A percentile compares a stretch with the other conserved stretches of the same genome.
phyloP scores from a whole-genome alignment of 2,888 invertebrate species.

The Drosophila nr. perissopoda region DNA sequence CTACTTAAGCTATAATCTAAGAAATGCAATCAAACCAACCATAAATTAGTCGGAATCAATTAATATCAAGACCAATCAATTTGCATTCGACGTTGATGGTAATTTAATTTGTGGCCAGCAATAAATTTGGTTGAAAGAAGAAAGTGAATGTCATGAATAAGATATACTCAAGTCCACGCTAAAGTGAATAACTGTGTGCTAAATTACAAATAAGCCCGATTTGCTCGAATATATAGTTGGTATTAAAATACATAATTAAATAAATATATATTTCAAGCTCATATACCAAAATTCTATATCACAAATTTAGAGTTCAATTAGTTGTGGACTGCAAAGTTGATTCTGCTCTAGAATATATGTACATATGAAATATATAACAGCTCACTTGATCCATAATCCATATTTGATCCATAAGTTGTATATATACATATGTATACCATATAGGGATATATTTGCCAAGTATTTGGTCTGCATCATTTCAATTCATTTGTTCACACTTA shows the following conservation, averaged over 20 bases:
- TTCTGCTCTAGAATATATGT: too few relatives aligned
- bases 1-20: constrained; percentile 9
- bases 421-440: not conserved
- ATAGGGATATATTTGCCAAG: not conserved
- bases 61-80: constrained; percentile 39
- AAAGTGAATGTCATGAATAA: constrained; percentile 12
- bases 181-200: not conserved
- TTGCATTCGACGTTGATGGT: constrained; percentile 45
- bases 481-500: not conserved
- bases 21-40: constrained; percentile 14
- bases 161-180: not conserved
- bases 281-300: not conserved
- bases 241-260: not conserved
- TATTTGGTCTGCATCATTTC: not conserved
- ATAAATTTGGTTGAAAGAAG: constrained; percentile 30
- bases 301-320: not conserved
- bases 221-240: too few relatives aligned
- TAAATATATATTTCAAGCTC: not conserved
- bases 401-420: not conserved
- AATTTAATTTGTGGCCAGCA: constrained; percentile 54
- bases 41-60: constrained; percentile 36
- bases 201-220: not conserved
- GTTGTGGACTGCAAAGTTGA: not conserved
- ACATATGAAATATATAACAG: not conserved
- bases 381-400: not conserved